Conservation (phyloP, 2,113 vertebrate genomes). For the Thermophis baileyi region DNA sequence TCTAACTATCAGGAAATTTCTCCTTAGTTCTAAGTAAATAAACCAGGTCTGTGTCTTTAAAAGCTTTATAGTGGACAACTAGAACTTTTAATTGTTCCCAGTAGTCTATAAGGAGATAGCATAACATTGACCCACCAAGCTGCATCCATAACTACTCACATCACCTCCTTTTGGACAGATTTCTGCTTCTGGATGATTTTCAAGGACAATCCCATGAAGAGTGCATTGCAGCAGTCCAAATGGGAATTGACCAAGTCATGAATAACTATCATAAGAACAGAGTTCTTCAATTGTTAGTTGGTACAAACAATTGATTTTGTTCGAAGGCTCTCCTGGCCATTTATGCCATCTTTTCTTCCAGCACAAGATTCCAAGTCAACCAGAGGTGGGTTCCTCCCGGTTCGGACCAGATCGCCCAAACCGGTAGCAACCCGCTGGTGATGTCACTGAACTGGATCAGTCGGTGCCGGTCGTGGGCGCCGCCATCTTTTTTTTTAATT, state of each 20-base stretch:
- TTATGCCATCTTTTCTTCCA: not conserved
- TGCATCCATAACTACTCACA: not conserved
- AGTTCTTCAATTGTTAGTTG: not conserved
- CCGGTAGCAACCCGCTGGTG: too few species aligned
- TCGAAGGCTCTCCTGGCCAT: not conserved
- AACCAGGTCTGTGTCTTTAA: not conserved
- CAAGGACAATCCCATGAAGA: not conserved
- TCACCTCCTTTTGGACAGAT: not conserved
- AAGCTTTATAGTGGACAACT: not conserved
- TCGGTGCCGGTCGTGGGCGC: too few species aligned
- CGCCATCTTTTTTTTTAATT: too few species aligned
- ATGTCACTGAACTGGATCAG: too few species aligned
- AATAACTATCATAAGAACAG: not conserved
- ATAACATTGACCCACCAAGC: not conserved
- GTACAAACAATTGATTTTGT: not conserved
- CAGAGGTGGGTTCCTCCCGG: too few species aligned
- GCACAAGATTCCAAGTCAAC: not conserved
- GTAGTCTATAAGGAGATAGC: not conserved
- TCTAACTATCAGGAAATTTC: too few species aligned
- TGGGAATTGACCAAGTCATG: not conserved
- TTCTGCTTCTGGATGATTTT: not conserved
- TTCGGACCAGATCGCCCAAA: too few species aligned
- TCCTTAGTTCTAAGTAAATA: not conserved
- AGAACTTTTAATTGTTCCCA: not conserved
- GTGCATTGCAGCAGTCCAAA: not conserved